Conservation (phyloP, 1,140 invertebrate species). For the Drosophila tristis region DNA sequence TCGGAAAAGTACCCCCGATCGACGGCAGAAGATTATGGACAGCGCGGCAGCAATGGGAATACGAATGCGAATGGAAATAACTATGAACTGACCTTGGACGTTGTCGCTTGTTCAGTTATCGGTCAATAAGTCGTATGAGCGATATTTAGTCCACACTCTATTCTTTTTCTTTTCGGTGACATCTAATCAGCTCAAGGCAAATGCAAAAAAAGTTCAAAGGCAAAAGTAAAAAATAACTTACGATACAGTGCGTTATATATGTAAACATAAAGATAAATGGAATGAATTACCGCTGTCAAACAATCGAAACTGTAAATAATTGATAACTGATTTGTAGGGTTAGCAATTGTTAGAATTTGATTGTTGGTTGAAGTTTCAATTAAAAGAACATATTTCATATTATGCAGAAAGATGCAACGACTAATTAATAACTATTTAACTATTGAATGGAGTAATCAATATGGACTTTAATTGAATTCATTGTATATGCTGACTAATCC, state of each 20-base stretch:
- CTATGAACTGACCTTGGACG: constrained; percentile 51
- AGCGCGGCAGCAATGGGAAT: no score
- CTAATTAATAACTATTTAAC: no score
- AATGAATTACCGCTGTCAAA: not conserved
- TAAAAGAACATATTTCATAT: no score
- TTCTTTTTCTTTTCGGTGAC: constrained; percentile 10
- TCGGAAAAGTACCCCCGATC: constrained; percentile 59
- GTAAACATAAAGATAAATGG: not conserved
- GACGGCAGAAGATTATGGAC: not conserved
- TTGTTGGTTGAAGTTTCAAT: no score
- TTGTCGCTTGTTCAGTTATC: constrained; percentile 43
- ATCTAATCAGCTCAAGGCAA: constrained; percentile 45
- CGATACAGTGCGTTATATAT: not conserved
- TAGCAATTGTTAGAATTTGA: no score
- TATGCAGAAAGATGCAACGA: no score
- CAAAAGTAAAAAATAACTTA: not conserved
- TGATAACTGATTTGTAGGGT: no score
- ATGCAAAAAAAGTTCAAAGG: constrained; percentile 31
- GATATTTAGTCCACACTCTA: constrained; percentile 26
- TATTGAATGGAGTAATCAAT: no score
- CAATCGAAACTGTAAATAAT: no score
- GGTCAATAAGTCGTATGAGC: constrained; percentile 61
- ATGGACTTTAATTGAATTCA: no score
- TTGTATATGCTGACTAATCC: no score
- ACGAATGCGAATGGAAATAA: constrained; percentile 8